Percentiles rank a stretch among this genome's conserved stretches.
These are phyloP conservation scores for Amiota mariae DNA, from an alignment of 2,888 invertebrate species.

Conservation along the genomic window DNA sequence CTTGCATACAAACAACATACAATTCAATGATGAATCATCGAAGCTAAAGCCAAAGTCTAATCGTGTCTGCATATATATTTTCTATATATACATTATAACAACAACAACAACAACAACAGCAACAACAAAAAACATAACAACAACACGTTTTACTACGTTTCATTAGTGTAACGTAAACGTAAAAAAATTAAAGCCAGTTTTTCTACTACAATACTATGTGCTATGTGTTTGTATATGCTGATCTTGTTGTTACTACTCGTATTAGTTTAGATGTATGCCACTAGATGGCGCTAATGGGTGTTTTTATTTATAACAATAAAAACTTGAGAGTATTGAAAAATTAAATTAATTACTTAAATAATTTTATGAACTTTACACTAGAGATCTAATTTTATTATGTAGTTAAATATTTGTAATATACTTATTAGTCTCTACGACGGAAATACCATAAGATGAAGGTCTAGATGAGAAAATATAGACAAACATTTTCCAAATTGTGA, in stretches of 20 bases:
- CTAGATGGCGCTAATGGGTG: slow-evolving; percentile 61
- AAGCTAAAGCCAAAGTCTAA: slow-evolving; percentile 39
- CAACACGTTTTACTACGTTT: slow-evolving; percentile 25
- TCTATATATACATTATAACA: slow-evolving; percentile 33
- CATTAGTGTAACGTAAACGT: slow-evolving; percentile 23
- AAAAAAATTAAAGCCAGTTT: slow-evolving; percentile 39
- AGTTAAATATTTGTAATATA: no score
- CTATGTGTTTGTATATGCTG: no score
- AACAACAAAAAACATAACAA: slow-evolving; percentile 8
- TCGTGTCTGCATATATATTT: neutral
- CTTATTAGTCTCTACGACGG: no score
- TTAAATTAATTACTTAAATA: no score
- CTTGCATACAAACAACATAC: slow-evolving; percentile 19
- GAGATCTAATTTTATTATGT: no score
- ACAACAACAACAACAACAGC: slow-evolving; percentile 40
- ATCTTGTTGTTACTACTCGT: slow-evolving; percentile 10
- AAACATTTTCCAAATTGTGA: no score
- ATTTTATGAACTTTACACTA: no score
- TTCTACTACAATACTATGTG: no score
- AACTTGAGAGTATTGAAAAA: no score
- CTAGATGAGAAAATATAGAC: no score
- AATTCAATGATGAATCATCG: slow-evolving; percentile 64
- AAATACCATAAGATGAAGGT: no score
- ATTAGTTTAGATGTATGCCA: slow-evolving; percentile 57
- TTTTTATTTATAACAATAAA: no score